These are phyloP conservation scores for Smittia sp. DNA, from an alignment of 2,888 invertebrate species.

Conservation along the genomic window DNA sequence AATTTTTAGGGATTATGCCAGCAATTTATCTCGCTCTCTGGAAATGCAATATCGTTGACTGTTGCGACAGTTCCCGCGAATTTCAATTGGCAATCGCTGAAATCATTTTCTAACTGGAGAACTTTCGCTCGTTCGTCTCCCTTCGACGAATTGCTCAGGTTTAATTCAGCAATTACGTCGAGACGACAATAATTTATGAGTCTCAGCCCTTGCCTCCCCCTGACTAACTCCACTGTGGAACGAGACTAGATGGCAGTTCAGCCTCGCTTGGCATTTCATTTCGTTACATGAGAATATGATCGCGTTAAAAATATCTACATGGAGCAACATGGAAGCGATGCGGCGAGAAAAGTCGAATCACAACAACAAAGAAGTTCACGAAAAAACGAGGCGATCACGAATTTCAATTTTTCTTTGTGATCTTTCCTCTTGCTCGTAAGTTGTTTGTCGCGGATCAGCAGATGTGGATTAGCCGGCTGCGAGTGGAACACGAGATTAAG, in stretches of 20 bases:
- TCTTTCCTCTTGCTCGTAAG: neutral
- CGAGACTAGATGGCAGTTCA: too few species aligned
- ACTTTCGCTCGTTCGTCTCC: too few species aligned
- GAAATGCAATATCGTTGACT: constrained; percentile 4
- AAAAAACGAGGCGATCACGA: constrained; percentile 19
- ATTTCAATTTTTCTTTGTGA: constrained; percentile 29
- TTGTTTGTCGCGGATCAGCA: constrained; percentile 9
- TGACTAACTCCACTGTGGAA: too few species aligned
- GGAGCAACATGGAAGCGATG: neutral
- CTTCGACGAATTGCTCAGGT: too few species aligned
- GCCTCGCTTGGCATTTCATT: too few species aligned
- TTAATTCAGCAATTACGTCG: too few species aligned
- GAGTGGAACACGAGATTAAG: too few species aligned
- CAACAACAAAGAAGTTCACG: neutral
- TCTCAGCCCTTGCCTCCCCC: too few species aligned
- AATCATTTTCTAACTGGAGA: too few species aligned
- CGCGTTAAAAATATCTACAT: too few species aligned
- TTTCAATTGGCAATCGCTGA: neutral
- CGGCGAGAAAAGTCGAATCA: neutral
- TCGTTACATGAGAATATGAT: too few species aligned
- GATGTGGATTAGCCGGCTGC: constrained; percentile 27
- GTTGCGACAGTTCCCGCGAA: neutral
- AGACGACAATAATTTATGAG: too few species aligned
- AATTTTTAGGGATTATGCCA: constrained; percentile 21
- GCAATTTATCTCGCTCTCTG: neutral